These are phyloP conservation scores for Ceratina japonica DNA, from an alignment of 1,140 invertebrate genomes.

Conservation along the genomic window DNA sequence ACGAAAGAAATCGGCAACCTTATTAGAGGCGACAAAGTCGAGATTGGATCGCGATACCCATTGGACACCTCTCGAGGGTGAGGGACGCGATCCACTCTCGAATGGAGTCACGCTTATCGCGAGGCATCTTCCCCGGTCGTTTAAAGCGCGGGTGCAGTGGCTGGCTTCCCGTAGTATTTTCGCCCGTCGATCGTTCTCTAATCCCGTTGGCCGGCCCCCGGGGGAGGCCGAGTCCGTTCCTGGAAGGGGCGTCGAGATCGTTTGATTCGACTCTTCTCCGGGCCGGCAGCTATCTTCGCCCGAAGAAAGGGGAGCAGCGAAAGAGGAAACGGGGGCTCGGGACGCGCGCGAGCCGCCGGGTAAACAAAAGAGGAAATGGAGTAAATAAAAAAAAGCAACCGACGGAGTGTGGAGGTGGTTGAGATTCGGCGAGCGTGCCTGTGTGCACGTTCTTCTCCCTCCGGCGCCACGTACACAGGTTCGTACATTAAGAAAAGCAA, in stretches of 20 bases:
- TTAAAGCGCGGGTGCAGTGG: conserved; percentile 14
- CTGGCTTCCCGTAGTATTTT: conserved; percentile 29
- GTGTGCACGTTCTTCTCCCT: not conserved
- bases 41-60: not conserved
- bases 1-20: not conserved
- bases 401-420: conserved; percentile 31
- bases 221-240: conserved; percentile 4
- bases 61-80: not conserved
- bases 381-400: conserved; percentile 75
- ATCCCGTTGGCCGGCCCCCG: conserved; percentile 37
- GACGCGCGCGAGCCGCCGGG: conserved; percentile 57
- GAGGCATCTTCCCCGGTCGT: not conserved
- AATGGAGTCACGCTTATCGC: conserved; percentile 6
- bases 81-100: too few species aligned
- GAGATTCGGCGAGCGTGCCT: conserved; percentile 31
- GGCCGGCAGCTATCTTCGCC: conserved; percentile 21
- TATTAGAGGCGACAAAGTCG: conserved; percentile 7
- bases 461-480: not conserved
- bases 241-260: conserved; percentile 43
- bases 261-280: conserved; percentile 48
- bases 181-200: conserved; percentile 48
- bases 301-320: conserved; percentile 1
- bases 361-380: conserved; percentile 73
- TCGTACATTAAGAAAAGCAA: conserved; percentile 31
- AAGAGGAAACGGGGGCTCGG: not conserved